Evolutionary conservation across 1,140 invertebrate species (phyloP).

Genomic region (Drosophila murphyi): DNA sequence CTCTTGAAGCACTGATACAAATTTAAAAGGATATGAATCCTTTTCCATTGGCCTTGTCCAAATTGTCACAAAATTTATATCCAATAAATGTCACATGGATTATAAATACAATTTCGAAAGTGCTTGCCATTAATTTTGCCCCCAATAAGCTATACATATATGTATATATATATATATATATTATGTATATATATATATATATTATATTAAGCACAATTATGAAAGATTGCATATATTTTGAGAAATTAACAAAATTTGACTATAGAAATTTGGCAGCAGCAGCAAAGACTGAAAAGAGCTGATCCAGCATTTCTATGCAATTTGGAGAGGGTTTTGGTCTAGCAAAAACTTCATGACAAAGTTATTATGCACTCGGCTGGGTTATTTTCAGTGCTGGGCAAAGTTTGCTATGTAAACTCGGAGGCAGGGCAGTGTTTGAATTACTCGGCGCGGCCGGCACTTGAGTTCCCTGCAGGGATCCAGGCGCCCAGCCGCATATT

Average conservation of each 20-base stretch:
- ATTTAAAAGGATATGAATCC: neutral
- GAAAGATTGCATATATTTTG: conserved; percentile 12
- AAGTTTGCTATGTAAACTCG: conserved; percentile 78
- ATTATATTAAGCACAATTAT: conserved; percentile 9
- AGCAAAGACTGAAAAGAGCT: conserved; percentile 6
- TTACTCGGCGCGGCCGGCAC: conserved; percentile 70
- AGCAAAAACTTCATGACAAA: conserved; percentile 64
- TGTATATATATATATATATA: neutral
- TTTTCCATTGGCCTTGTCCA: neutral
- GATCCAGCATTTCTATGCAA: conserved; percentile 34
- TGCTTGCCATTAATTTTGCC: conserved; percentile 25
- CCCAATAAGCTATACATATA: neutral
- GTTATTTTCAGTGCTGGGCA: conserved; percentile 54
- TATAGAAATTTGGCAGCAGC: conserved; percentile 7
- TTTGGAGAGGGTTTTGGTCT: neutral
- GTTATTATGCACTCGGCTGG: conserved; percentile 66
- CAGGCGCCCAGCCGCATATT: conserved; percentile 62
- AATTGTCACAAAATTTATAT: neutral
- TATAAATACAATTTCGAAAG: conserved; percentile 32
- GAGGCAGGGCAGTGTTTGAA: conserved; percentile 74
- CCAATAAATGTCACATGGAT: conserved; percentile 6
- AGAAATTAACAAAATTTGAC: conserved; percentile 34
- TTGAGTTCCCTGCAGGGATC: conserved; percentile 53
- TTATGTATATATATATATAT: neutral
- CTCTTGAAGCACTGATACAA: neutral